Base-by-base conservation (phyloP, 2,888 invertebrate genomes). In the Eumacrocentrus americanus region DNA sequence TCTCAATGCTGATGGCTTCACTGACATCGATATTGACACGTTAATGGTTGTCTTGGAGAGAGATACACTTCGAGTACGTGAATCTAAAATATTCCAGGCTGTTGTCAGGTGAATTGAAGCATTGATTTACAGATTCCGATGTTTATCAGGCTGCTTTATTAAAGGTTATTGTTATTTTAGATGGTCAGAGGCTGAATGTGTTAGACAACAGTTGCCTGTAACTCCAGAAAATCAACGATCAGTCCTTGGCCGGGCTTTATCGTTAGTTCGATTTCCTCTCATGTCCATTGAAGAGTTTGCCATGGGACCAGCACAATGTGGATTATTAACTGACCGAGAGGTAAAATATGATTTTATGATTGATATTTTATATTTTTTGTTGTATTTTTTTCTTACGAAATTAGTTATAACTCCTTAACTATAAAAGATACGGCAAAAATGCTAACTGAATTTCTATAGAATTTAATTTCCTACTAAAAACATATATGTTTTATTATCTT, bases 201-300 rank as follows among this genome's bases (percentile, higher is more conserved):
- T 83, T 20, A 83, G 91, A 22, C 84, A 87, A 25, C 87, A 88
- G 67, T 72, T 90, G 14, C 85, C 88, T 0, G 83, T 87, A 1
- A 88, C 85, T 0, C 85, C 90, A 0, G 86, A 86, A 63, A 89
- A 91, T 79, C 89, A 90, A 73, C 82, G 91, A 63, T 80, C 82
- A 60, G 88, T 90, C 0, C 81, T 93, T 0, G 91, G 90, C 0
- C 77, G 86, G 52, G 89, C 91, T 0, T 84, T 93, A 67, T 85
- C 87, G 35, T 84, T 91, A 1, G 89, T 94, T 55, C 83, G 93
- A 22, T 93, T 92, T 77, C 92, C 93, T 0, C 81, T 92, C 18
- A 94, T 94, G 92, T 89, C 90, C 0, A 88, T 91, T 0, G 92
- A 93, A 77, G 93, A 94, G 78, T 94, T 94, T 78, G 92, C 91